A percentile compares a stretch with the other conserved stretches of the same genome.
phyloP scores from a whole-genome alignment of 2,113 vertebrate genomes.

The Mungos mungo region DNA sequence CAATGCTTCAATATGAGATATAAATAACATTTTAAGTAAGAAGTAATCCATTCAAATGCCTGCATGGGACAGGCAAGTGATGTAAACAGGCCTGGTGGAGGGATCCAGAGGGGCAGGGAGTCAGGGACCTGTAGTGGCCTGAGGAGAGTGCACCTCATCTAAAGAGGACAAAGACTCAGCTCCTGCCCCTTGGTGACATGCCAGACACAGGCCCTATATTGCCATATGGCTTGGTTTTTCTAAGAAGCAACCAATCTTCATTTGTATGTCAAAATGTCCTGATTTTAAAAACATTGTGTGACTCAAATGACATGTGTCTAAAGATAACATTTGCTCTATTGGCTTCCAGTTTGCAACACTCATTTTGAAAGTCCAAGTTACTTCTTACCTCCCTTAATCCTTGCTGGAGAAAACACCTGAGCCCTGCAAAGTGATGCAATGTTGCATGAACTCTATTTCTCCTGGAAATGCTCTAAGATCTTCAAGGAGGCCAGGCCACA shows the following conservation, averaged over 20 bases:
- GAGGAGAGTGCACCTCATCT: neutral
- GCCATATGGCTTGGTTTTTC: neutral
- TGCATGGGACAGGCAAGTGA: neutral
- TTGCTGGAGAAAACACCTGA: neutral
- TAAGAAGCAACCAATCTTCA: neutral
- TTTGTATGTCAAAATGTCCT: neutral
- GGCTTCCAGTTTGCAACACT: neutral
- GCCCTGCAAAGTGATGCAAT: neutral
- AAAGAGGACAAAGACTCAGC: neutral
- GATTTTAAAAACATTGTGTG: neutral
- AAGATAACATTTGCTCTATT: neutral
- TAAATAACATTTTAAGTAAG: neutral
- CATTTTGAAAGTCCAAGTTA: neutral
- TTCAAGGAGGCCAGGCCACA: neutral
- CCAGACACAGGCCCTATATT: neutral
- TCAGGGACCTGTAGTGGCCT: neutral
- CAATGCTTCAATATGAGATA: neutral
- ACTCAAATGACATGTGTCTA: neutral
- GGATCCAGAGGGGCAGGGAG: neutral
- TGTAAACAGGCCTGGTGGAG: fast-evolving
- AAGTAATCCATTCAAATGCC: neutral
- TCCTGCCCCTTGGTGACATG: neutral
- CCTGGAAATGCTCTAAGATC: neutral
- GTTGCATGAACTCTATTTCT: neutral
- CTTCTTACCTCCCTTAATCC: neutral